Percentiles rank a stretch among this genome's conserved stretches.
Evolutionary conservation across 2,113 vertebrate genomes (phyloP).

Genomic region (Leucosticte australis): DNA sequence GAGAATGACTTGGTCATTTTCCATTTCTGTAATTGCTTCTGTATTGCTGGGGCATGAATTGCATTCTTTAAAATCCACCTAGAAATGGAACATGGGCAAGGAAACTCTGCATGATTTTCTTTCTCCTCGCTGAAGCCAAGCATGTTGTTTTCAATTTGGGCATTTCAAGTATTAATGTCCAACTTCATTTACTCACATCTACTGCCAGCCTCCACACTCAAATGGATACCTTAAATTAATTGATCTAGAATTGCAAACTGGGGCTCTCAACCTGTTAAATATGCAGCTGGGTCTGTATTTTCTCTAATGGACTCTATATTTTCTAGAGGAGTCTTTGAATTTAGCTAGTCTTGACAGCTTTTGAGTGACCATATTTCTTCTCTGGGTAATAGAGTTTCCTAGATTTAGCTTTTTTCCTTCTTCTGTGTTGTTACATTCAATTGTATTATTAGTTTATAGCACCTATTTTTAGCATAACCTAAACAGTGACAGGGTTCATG

Average conservation of each 20-base stretch:
- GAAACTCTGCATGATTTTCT: not conserved
- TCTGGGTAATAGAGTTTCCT: not conserved
- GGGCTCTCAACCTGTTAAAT: not conserved
- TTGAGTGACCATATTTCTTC: not conserved
- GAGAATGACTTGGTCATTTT: slow-evolving; percentile 61
- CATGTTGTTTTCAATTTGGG: not conserved
- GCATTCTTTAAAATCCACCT: slow-evolving; percentile 27
- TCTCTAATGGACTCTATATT: slow-evolving; percentile 1
- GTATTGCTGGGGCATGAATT: slow-evolving; percentile 27
- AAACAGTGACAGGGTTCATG: not conserved
- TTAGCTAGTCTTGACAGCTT: not conserved
- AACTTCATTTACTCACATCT: not conserved
- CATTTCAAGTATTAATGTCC: not conserved
- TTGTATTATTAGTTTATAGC: not conserved
- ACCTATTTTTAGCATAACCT: not conserved
- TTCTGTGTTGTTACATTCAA: not conserved
- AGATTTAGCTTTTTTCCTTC: not conserved
- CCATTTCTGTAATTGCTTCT: slow-evolving; percentile 63
- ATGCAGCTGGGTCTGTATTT: not conserved
- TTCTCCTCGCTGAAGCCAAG: not conserved
- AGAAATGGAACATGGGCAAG: not conserved
- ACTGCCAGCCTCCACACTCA: not conserved
- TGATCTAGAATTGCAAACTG: not conserved
- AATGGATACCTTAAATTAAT: slow-evolving; percentile 6
- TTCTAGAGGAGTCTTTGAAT: not conserved